These are phyloP conservation scores for Drosophila chauvacae DNA, from an alignment of 1,140 invertebrate species.

Conservation along the genomic window DNA sequence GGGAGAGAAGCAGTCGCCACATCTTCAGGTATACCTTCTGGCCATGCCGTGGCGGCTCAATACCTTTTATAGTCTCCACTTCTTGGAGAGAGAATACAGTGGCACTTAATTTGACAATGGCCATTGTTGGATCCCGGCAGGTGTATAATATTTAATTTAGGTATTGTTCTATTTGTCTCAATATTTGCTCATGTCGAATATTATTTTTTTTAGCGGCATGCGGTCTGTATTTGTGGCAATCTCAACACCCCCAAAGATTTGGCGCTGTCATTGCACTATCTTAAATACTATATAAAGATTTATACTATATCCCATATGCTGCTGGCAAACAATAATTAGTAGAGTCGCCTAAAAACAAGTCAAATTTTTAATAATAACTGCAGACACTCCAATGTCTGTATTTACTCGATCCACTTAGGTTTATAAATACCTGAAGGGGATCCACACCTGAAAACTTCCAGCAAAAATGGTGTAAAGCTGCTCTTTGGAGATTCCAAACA, in stretches of 20 bases:
- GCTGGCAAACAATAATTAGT: no score
- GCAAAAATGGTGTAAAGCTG: not conserved
- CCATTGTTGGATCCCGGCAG: slow-evolving; percentile 8
- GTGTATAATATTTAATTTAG: slow-evolving; percentile 11
- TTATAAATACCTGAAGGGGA: not conserved
- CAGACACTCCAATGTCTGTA: not conserved
- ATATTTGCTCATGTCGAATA: slow-evolving; percentile 21
- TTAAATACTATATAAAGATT: not conserved
- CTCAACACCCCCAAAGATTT: not conserved
- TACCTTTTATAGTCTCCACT: slow-evolving; percentile 23
- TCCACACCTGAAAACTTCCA: not conserved
- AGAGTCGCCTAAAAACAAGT: not conserved
- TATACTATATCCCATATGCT: not conserved
- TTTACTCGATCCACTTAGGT: not conserved
- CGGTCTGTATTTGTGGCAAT: not conserved
- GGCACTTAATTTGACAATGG: slow-evolving; percentile 7
- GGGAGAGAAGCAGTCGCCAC: slow-evolving; percentile 24
- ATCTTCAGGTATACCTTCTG: slow-evolving; percentile 9
- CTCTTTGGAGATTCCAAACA: not conserved
- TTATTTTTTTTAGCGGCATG: slow-evolving; percentile 7
- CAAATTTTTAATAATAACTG: not conserved
- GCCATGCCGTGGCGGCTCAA: not conserved
- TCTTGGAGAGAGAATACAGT: not conserved
- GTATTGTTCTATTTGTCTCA: slow-evolving; percentile 11
- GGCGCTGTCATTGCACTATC: not conserved